These are phyloP conservation scores for Parauchenoglanis punctatus DNA, from an alignment of 2,797 vertebrate species.

Conservation along the genomic window DNA sequence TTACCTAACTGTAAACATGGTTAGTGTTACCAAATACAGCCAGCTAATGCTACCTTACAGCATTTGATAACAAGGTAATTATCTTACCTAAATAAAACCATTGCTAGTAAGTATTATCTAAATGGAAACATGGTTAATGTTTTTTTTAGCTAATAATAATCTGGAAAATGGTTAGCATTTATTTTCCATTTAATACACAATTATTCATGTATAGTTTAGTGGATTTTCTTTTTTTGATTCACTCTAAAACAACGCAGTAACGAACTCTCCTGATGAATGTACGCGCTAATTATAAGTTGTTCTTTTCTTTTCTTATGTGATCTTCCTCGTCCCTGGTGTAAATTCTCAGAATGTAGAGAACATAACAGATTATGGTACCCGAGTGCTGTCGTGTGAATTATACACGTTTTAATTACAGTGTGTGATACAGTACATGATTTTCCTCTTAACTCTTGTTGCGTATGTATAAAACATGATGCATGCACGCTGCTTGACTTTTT, in stretches of 20 bases:
- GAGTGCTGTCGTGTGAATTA: background rate
- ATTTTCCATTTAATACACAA: background rate
- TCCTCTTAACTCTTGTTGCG: background rate
- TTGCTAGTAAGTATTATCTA: background rate
- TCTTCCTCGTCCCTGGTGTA: background rate
- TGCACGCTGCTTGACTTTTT: background rate
- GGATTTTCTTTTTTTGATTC: background rate
- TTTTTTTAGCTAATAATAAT: background rate
- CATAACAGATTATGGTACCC: background rate
- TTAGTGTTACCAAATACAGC: background rate
- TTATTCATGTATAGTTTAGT: background rate
- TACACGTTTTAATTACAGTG: background rate
- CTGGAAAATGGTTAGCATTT: background rate
- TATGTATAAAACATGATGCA: background rate
- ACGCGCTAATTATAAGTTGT: background rate
- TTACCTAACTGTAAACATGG: background rate
- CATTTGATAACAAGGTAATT: background rate
- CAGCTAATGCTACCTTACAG: no score
- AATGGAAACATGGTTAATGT: background rate
- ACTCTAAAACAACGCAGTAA: background rate
- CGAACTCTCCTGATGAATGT: background rate
- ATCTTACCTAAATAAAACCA: background rate
- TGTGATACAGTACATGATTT: background rate
- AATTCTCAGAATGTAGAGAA: background rate
- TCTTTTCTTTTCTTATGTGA: background rate